phyloP scores from a whole-genome alignment of 2,888 invertebrate genomes.

The Drosophila longiperda region DNA sequence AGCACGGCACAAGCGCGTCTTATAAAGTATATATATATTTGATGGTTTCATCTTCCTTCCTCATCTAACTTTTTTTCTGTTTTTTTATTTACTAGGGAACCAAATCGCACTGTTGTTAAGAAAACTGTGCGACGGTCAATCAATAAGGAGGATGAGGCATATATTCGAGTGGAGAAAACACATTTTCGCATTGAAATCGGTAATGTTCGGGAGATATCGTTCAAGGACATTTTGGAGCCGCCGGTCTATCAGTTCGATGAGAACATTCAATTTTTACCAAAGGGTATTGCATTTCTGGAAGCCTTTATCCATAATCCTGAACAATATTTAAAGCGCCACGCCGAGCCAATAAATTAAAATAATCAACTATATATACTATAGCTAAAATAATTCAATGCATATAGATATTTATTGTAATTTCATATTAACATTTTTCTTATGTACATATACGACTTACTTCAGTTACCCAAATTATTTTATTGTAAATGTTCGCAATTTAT shows the following conservation, averaged over 20 bases:
- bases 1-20: slow-evolving; percentile 46
- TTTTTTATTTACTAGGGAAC: slow-evolving; percentile 50
- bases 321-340: slow-evolving; percentile 48
- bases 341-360: slow-evolving; percentile 11
- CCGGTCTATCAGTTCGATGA: slow-evolving; percentile 70
- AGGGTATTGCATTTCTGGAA: slow-evolving; percentile 70
- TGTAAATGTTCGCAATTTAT: background rate
- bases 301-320: slow-evolving; percentile 67
- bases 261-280: slow-evolving; percentile 73
- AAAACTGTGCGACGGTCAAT: slow-evolving; percentile 55
- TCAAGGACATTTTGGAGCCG: slow-evolving; percentile 70
- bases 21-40: slow-evolving; percentile 50
- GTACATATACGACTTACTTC: background rate
- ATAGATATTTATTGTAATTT: background rate
- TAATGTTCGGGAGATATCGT: slow-evolving; percentile 68
- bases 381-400: background rate
- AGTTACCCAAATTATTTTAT: background rate
- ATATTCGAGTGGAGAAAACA: slow-evolving; percentile 34
- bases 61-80: background rate
- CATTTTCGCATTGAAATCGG: slow-evolving; percentile 66
- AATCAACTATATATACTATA: background rate
- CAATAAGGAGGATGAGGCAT: slow-evolving; percentile 27
- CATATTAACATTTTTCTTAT: background rate
- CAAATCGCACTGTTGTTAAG: slow-evolving; percentile 55
- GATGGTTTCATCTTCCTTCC: too few relatives aligned